Percentiles rank a stretch among this genome's conserved stretches.
Conservation (phyloP, 1,140 invertebrate species). For the Drosophila sp. region DNA sequence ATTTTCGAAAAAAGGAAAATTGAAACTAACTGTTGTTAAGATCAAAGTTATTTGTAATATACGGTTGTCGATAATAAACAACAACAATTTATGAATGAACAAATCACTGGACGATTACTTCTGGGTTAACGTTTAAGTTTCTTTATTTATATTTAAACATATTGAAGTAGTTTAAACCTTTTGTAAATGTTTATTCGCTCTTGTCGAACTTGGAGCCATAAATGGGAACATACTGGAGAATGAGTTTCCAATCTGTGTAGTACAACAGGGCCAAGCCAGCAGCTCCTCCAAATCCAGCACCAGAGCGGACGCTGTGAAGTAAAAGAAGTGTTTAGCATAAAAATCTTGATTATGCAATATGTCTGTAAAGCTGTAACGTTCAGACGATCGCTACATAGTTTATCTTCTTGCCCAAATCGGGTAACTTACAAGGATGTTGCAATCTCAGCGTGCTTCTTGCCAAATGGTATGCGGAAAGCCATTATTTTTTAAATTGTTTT, state of each 20-base stretch:
- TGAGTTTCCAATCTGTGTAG: constrained; percentile 90
- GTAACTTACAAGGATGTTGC: constrained; percentile 84
- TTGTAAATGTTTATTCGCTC: constrained; percentile 73
- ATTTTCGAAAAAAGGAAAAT: constrained; percentile 17
- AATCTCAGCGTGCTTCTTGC: constrained; percentile 79
- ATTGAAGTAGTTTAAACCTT: constrained; percentile 35
- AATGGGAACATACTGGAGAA: constrained; percentile 89
- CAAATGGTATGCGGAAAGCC: constrained; percentile 76
- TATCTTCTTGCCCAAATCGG: background rate
- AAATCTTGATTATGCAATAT: constrained; percentile 63
- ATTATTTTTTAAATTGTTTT: constrained; percentile 43
- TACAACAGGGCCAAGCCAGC: constrained; percentile 86
- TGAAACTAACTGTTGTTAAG: constrained; percentile 22
- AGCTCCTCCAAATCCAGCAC: constrained; percentile 85
- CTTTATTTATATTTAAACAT: constrained; percentile 62
- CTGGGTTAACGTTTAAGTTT: constrained; percentile 37
- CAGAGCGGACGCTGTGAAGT: constrained; percentile 85
- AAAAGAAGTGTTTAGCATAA: constrained; percentile 7
- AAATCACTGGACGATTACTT: background rate
- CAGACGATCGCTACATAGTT: background rate
- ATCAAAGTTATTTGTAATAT: constrained; percentile 52
- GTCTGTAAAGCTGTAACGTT: background rate
- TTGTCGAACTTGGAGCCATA: constrained; percentile 89
- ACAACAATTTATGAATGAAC: constrained; percentile 10
- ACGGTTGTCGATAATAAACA: constrained; percentile 44